Percentiles rank a stretch among this genome's conserved stretches.
These are phyloP conservation scores for Trididemnum nubilum DNA, from an alignment of 23 tunicate species.

Conservation along the genomic window DNA sequence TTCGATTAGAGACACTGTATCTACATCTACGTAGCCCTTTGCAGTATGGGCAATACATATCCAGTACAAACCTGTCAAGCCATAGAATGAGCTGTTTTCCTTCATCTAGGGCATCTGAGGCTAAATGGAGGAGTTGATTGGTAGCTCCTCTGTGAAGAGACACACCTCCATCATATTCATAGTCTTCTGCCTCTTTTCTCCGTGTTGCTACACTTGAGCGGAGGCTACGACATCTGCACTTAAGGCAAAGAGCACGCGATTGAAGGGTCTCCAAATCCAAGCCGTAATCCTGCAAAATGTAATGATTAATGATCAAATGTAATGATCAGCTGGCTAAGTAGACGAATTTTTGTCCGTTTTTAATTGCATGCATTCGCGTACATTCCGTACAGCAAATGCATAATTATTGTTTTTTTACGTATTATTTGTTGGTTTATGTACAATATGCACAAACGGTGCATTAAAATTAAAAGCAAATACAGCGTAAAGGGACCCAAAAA, in stretches of 20 bases:
- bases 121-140: slow-evolving; percentile 56
- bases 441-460: no score
- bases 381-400: no score
- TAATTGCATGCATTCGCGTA: no score
- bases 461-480: no score
- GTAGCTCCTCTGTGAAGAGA: slow-evolving; percentile 79
- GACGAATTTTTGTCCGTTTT: no score
- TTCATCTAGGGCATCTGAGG: slow-evolving; percentile 74
- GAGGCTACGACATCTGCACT: slow-evolving; percentile 73
- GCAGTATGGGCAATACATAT: no score
- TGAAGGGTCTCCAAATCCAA: slow-evolving; percentile 76
- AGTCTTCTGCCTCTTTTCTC: slow-evolving; percentile 53
- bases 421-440: no score
- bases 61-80: slow-evolving; percentile 99
- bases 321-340: no score
- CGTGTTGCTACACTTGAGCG: slow-evolving; percentile 62
- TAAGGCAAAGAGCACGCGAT: slow-evolving; percentile 72
- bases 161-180: slow-evolving; percentile 59
- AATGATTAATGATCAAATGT: not conserved
- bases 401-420: no score
- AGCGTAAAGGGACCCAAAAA: no score
- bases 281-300: slow-evolving; percentile 62
- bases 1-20: no score
- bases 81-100: slow-evolving; percentile 83
- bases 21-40: no score